Conservation (phyloP, 2,113 vertebrate species). For the Jacana jacana region DNA sequence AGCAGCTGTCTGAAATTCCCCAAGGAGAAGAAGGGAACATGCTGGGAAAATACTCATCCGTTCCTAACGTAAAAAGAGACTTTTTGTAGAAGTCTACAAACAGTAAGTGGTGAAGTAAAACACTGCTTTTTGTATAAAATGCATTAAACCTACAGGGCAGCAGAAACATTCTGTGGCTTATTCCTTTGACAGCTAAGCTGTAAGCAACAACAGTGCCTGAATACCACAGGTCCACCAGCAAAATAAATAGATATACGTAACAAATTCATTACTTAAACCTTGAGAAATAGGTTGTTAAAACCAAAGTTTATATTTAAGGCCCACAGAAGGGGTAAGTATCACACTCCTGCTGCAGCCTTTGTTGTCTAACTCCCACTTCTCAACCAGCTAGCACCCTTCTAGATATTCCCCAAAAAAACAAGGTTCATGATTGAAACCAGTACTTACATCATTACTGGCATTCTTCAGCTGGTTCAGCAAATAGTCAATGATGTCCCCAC, state of each 20-base stretch:
- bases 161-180: background rate
- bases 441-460: conserved; percentile 94
- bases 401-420: background rate
- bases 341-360: background rate
- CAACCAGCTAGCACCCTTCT: background rate
- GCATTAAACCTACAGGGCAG: background rate
- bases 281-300: background rate
- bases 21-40: background rate
- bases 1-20: background rate
- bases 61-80: background rate
- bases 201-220: background rate
- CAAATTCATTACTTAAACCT: background rate
- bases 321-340: background rate
- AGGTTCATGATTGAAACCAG: background rate
- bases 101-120: background rate
- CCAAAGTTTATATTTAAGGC: background rate
- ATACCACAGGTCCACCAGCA: background rate
- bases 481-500: conserved; percentile 98
- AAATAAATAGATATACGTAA: background rate
- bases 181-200: background rate
- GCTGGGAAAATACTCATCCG: background rate
- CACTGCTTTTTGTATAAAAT: background rate
- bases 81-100: background rate
- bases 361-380: background rate
- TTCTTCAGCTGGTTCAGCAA: conserved; percentile 97